Conservation (phyloP, 2,888 invertebrate species). For the Fragum sueziense region DNA sequence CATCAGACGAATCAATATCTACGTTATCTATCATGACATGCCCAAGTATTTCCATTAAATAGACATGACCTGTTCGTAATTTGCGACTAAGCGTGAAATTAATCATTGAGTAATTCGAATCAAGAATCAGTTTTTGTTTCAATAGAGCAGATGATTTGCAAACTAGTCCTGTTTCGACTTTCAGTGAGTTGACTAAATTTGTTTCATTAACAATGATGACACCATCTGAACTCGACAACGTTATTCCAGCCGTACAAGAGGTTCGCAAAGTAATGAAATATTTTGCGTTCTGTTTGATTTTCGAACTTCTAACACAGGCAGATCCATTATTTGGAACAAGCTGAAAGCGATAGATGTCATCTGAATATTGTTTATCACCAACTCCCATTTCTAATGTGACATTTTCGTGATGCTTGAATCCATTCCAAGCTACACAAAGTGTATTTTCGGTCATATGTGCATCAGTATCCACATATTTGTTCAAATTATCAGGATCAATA, state of each 20-base stretch:
- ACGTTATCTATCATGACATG: not conserved
- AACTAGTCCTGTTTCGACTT: not conserved
- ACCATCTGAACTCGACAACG: conserved; percentile 43
- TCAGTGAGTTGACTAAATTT: not conserved
- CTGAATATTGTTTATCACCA: conserved; percentile 12
- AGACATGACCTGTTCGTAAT: not conserved
- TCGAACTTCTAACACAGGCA: conserved; percentile 14
- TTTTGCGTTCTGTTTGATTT: not conserved
- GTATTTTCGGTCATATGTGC: conserved; percentile 32
- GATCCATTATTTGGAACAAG: not conserved
- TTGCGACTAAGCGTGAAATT: not conserved
- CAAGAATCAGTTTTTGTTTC: not conserved
- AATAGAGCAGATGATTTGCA: not conserved
- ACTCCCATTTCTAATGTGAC: conserved; percentile 38
- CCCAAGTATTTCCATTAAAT: not conserved
- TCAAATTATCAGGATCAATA: conserved; percentile 30
- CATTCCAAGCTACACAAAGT: conserved; percentile 47
- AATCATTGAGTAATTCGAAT: not conserved
- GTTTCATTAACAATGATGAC: conserved; percentile 19
- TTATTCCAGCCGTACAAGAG: conserved; percentile 35
- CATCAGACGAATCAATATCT: not conserved
- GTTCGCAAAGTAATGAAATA: conserved; percentile 34
- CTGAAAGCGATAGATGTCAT: conserved; percentile 25
- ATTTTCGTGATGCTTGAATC: conserved; percentile 47
- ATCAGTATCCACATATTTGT: conserved; percentile 7